Evolutionary conservation across 2,113 vertebrate genomes (phyloP).

Genomic region (Scartelaos histophorus): DNA sequence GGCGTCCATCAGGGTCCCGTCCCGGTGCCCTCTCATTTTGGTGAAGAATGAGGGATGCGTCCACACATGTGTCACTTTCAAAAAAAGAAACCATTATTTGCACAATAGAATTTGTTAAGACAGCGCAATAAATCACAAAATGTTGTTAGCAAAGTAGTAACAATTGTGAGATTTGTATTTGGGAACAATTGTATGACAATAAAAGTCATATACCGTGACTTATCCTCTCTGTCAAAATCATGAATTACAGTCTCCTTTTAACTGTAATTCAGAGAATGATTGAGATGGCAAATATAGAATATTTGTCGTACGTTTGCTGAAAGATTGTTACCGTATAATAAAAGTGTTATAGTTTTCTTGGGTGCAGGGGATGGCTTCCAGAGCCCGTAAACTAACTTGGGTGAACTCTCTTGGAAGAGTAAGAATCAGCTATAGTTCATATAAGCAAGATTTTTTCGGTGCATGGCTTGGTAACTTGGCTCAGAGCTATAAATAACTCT

Average conservation of each 20-base stretch:
- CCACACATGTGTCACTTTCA: conserved; percentile 47
- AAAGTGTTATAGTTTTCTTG: no score
- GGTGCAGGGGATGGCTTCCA: no score
- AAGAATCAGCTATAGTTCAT: background rate
- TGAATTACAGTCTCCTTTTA: background rate
- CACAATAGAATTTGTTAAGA: conserved; percentile 1
- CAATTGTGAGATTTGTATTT: conserved; percentile 57
- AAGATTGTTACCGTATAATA: no score
- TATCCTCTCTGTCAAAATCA: background rate
- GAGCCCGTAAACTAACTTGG: background rate
- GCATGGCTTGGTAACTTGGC: background rate
- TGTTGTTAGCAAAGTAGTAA: background rate
- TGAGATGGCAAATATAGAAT: background rate
- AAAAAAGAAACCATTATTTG: conserved; percentile 35
- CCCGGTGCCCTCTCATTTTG: conserved; percentile 42
- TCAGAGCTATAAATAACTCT: no score
- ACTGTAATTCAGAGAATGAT: background rate
- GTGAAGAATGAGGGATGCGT: conserved; percentile 44
- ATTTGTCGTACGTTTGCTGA: no score
- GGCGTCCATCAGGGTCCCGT: conserved; percentile 41
- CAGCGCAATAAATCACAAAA: background rate
- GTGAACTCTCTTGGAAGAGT: background rate
- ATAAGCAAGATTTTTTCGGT: background rate
- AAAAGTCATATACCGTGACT: background rate
- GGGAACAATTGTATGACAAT: background rate